Evolutionary conservation across 2,888 invertebrate species (phyloP).

Genomic region (Aromia moschata): DNA sequence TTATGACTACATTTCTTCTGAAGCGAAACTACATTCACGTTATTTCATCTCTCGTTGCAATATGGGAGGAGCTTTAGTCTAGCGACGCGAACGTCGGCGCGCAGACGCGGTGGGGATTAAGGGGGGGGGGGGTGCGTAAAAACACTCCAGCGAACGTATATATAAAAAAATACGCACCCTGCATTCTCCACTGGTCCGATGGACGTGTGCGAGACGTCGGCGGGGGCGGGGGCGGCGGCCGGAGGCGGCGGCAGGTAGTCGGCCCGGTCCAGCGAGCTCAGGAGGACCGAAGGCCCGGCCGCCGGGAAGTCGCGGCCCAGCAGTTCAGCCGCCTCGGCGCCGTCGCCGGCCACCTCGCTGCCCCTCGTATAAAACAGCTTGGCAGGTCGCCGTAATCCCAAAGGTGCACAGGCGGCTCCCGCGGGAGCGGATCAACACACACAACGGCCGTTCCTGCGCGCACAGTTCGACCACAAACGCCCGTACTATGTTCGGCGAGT

Average conservation of each 20-base stretch:
- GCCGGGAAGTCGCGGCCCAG: slow-evolving; percentile 53
- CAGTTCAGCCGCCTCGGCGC: slow-evolving; percentile 52
- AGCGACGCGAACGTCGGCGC: too few species aligned
- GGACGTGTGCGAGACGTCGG: slow-evolving; percentile 52
- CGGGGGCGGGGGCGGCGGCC: slow-evolving; percentile 52
- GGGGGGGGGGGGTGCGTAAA: too few species aligned
- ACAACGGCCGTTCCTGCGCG: not conserved
- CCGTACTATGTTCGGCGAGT: too few species aligned
- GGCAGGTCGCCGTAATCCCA: slow-evolving; percentile 21
- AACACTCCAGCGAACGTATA: too few species aligned
- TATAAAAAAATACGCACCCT: slow-evolving; percentile 47
- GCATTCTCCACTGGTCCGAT: slow-evolving; percentile 56
- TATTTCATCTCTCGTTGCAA: too few species aligned
- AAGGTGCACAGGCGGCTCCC: too few species aligned
- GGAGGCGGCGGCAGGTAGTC: slow-evolving; percentile 56
- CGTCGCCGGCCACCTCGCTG: slow-evolving; percentile 53
- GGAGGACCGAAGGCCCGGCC: slow-evolving; percentile 47
- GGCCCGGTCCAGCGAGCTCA: slow-evolving; percentile 54
- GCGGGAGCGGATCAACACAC: too few species aligned
- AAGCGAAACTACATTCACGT: too few species aligned
- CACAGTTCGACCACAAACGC: not conserved
- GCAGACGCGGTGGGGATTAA: too few species aligned
- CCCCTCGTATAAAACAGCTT: slow-evolving; percentile 59
- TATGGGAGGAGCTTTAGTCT: too few species aligned
- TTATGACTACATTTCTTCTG: too few species aligned